Conservation (phyloP, 2,888 invertebrate genomes). For the Hemaris fuciformis region DNA sequence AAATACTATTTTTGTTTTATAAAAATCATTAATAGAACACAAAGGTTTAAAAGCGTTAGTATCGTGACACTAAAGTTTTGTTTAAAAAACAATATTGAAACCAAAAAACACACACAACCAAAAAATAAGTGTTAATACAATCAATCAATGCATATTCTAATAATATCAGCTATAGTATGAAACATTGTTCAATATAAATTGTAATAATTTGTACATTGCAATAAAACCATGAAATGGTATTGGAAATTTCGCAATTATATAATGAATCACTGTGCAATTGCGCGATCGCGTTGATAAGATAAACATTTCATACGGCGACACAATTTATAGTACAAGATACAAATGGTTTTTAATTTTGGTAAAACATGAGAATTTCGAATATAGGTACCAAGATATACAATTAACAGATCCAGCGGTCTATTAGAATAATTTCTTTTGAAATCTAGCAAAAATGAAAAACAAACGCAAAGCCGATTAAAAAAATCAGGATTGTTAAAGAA, state of each 20-base stretch:
- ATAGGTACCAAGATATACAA: too few relatives aligned
- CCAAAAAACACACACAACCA: too few relatives aligned
- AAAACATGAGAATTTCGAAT: background rate
- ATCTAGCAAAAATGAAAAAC: too few relatives aligned
- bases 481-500: too few relatives aligned
- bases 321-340: background rate
- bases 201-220: background rate
- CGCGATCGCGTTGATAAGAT: background rate
- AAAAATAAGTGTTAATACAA: background rate
- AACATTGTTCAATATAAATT: background rate
- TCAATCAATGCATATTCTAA: background rate
- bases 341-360: background rate
- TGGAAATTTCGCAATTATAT: background rate
- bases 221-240: slow-evolving; percentile 1
- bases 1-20: too few relatives aligned
- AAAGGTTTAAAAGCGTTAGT: too few relatives aligned
- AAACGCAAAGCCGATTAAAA: too few relatives aligned
- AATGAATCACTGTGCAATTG: slow-evolving; percentile 2
- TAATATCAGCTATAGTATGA: background rate
- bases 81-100: too few relatives aligned
- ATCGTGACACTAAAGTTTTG: too few relatives aligned
- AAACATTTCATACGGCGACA: background rate
- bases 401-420: too few relatives aligned
- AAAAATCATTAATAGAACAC: too few relatives aligned
- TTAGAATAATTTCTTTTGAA: too few relatives aligned